phyloP scores from a whole-genome alignment of 2,888 invertebrate genomes.

The Ophion costatus region DNA sequence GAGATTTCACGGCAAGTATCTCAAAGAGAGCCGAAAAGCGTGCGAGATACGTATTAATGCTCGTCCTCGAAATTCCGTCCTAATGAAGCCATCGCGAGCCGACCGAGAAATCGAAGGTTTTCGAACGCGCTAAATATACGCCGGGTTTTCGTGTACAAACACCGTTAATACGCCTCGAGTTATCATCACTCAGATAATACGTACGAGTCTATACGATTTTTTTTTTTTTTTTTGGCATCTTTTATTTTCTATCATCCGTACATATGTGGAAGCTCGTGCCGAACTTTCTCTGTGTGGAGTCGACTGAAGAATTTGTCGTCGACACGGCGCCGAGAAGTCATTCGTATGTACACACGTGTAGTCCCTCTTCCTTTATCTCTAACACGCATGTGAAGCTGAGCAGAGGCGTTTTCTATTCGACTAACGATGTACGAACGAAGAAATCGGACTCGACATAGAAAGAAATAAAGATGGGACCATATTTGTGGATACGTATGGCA shows the following conservation, averaged over 20 bases:
- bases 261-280: conserved; percentile 19
- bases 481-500: conserved; percentile 1
- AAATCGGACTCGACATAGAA: conserved; percentile 39
- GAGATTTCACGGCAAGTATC: conserved; percentile 26
- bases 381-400: conserved; percentile 23
- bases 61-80: conserved; percentile 68
- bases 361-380: conserved; percentile 11
- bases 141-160: conserved; percentile 59
- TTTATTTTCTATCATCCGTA: conserved; percentile 12
- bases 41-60: conserved; percentile 58
- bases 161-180: conserved; percentile 58
- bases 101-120: conserved; percentile 21
- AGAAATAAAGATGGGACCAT: conserved; percentile 10
- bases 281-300: conserved; percentile 24
- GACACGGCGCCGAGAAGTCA: conserved; percentile 23
- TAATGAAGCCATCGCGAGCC: conserved; percentile 72
- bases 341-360: conserved; percentile 24
- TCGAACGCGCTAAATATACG: conserved; percentile 41
- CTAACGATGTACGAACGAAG: conserved; percentile 55
- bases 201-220: conserved; percentile 12
- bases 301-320: conserved; percentile 33
- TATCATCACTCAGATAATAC: conserved; percentile 57
- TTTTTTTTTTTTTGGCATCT: conserved; percentile 19
- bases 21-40: conserved; percentile 25
- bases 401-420: conserved; percentile 38